Evolutionary conservation across 2,113 vertebrate species (phyloP), one percentile per base, ranked within the genome.

Genomic region (Nycticorax nycticorax): DNA sequence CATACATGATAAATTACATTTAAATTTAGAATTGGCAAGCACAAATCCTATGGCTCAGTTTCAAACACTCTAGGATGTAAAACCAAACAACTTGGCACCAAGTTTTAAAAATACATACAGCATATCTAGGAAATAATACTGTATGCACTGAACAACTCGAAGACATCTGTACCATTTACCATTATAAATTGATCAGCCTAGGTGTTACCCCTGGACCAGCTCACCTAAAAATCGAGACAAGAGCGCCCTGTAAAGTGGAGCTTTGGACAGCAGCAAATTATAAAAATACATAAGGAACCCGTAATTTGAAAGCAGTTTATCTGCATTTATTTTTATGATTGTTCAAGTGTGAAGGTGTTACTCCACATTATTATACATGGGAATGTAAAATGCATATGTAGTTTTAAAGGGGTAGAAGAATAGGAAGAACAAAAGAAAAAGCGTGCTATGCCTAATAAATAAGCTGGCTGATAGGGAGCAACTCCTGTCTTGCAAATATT

Each of bases 11-110:
- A 91, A 92, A 91, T 91, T 23, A 92, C 77, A 74, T 91, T 95
- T 94, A 96, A 93, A 91, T 96, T 96, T 97, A 97, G 92, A 97
- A 88, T 33, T 94, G 74, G 86, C 95, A 73, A 92, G 69, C 87
- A 93, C 86, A 93, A 93, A 91, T 72, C 85, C 77, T 45, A 22
- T 92, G 94, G 95, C 93, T 95, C 63, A 23, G 82, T 80, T 97
- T 91, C 91, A 88, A 92, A 87, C 30, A 5, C 63, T 80, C 68
- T 6, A 89, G 59, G 57, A 93, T 41, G 64, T 63, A 84, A 92
- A 92, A 93, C 45, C 66, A 79, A 96, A 84, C 76, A 94, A 91
- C 48, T 82, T 96, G 95, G 96, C 92, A 96, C 39, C 53, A 69
- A 73, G 81, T 95, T 93, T 93, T 73, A 88, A 97, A 95, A 91